Base-by-base conservation (phyloP, 2,113 vertebrate species). In the Cynopterus brachyotis region DNA sequence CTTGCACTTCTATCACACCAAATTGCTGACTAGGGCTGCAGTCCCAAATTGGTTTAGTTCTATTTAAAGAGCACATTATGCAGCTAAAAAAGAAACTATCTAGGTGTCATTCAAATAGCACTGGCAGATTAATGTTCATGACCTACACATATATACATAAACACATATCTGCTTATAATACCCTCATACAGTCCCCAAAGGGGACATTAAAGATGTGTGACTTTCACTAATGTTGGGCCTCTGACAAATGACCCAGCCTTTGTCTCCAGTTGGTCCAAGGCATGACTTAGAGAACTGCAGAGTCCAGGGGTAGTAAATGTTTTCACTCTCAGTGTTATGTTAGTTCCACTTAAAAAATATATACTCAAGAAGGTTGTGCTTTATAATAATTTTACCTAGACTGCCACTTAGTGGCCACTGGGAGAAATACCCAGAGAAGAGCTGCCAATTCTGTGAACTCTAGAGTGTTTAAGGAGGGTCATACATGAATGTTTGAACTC, bases 381-480 rank as follows among this genome's bases (percentile, higher is more conserved):
- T 97, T 6, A 42, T 76, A 75, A 98, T 98, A 96, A 89, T 98
- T 98, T 98, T 98, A 98, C 98, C 98, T 98, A 72, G 98, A 97
- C 98, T 99, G 98, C 98, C 98, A 97, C 98, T 98, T 97, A 98
- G 98, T 97, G 98, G 98, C 96, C 91, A 83, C 12, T 84, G 50
- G 3, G 66, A 93, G 97, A 42, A 98, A 98, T 93, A 97, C 94
- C 96, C 92, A 9, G 15, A 72, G 91, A 47, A 89, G 11, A 50
- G 3, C n/a, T 17, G 1, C 1, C 1, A 0, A 37, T 45, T 91
- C 47, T 75, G 8, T 83, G 35, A 70, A 92, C 22, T n/a, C 17
- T 80, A 40, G 28, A 35, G 24, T 57, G 47, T 95, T 75, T 32
- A 60, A 20, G 9, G 62, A 80, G 6, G 42, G 37, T 19, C 57